Conservation (phyloP, 2,113 vertebrate species). For the Gambusia holbrooki region DNA sequence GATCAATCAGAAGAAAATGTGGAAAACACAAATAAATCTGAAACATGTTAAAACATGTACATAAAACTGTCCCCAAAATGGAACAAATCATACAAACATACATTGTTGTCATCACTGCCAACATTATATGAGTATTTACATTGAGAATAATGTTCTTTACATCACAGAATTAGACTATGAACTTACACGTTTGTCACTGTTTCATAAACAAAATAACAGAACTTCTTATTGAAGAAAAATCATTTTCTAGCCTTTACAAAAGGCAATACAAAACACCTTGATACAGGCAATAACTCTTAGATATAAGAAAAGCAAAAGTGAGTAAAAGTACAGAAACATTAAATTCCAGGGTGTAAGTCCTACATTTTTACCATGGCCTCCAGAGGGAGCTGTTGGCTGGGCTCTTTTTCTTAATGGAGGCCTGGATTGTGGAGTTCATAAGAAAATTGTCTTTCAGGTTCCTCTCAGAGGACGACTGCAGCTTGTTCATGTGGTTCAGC, state of each 20-base stretch:
- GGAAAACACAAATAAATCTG: constrained; percentile 34
- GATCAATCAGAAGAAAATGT: constrained; percentile 14
- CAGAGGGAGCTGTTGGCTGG: constrained; percentile 48
- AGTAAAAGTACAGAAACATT: neutral
- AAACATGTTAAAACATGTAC: constrained; percentile 54
- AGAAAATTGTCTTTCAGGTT: constrained; percentile 35
- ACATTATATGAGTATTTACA: constrained; percentile 8
- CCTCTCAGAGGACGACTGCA: constrained; percentile 42
- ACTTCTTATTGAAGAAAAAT: constrained; percentile 35
- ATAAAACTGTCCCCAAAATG: neutral
- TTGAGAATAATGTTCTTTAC: constrained; percentile 22
- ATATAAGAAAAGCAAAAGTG: constrained; percentile 4
- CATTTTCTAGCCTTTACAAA: constrained; percentile 52
- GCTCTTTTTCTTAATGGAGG: constrained; percentile 52
- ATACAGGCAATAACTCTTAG: constrained; percentile 13
- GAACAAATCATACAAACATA: neutral
- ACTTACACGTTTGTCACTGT: neutral
- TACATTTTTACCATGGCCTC: constrained; percentile 78
- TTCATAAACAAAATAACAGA: constrained; percentile 11
- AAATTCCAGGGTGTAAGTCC: neutral
- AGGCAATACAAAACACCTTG: constrained; percentile 22
- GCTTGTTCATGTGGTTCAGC: constrained; percentile 57
- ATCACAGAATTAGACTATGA: constrained; percentile 22
- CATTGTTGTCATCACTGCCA: constrained; percentile 13
- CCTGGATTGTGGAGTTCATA: constrained; percentile 46